Evolutionary conservation across 2,113 vertebrate genomes (phyloP).

Genomic region (Puntigrus tetrazona): DNA sequence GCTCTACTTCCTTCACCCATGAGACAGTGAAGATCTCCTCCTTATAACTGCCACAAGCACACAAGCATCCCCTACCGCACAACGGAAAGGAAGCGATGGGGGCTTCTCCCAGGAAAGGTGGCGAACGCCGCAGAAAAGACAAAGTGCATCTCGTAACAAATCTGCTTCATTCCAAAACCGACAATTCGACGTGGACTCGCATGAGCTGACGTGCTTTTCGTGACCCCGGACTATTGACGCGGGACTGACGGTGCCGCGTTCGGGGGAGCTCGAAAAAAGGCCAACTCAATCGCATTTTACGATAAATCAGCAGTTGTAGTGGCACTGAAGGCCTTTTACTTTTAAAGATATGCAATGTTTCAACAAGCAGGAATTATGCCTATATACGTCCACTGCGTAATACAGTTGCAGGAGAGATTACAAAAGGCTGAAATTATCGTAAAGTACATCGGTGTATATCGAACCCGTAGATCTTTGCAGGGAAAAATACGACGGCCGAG

Average conservation of each 20-base stretch:
- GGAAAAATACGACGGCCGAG: constrained; percentile 52
- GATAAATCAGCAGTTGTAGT: constrained; percentile 43
- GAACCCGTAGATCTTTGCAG: constrained; percentile 50
- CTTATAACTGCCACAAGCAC: constrained; percentile 76
- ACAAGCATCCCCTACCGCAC: constrained; percentile 55
- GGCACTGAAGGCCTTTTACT: constrained; percentile 68
- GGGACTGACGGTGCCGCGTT: background rate
- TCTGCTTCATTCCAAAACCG: constrained; percentile 15
- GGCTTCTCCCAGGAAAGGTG: constrained; percentile 24
- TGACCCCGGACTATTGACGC: background rate
- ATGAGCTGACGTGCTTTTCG: background rate
- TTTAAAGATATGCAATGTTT: constrained; percentile 77
- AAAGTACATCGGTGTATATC: constrained; percentile 19
- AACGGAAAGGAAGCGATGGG: constrained; percentile 35
- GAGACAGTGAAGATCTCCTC: constrained; percentile 88
- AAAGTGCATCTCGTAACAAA: constrained; percentile 1
- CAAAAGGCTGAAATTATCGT: constrained; percentile 49
- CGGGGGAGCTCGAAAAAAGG: background rate
- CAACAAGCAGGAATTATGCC: constrained; percentile 68
- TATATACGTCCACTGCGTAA: constrained; percentile 58
- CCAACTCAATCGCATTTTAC: constrained; percentile 32
- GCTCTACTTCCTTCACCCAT: constrained; percentile 75
- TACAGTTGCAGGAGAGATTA: constrained; percentile 66
- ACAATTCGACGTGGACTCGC: constrained; percentile 5
- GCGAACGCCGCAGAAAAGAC: background rate